These are phyloP conservation scores for Oncorhynchus keta DNA, from an alignment of 2,113 vertebrate species.

Conservation along the genomic window DNA sequence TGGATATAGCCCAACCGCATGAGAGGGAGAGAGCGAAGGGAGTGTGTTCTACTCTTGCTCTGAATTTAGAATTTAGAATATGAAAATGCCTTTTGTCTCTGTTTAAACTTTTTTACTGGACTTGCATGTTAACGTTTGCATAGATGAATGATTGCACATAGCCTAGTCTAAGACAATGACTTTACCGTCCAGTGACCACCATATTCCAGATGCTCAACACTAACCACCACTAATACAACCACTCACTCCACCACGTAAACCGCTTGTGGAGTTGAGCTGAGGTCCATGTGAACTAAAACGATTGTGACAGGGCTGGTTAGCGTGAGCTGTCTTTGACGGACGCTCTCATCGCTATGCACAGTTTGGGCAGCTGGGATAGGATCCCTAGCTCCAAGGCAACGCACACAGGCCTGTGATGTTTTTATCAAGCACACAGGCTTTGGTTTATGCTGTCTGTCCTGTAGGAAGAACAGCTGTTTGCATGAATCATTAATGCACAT, in stretches of 20 bases:
- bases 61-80: too few relatives aligned
- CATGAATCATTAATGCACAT: slow-evolving; percentile 72
- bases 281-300: too few relatives aligned
- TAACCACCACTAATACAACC: neutral
- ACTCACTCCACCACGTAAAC: neutral
- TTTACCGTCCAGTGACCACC: neutral
- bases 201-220: neutral
- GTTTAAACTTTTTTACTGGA: too few relatives aligned
- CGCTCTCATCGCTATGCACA: neutral
- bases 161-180: neutral
- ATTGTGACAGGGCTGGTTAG: neutral
- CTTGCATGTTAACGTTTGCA: too few relatives aligned
- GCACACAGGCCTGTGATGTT: neutral
- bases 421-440: slow-evolving; percentile 10
- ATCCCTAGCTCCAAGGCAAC: neutral
- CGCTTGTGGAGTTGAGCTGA: too few relatives aligned
- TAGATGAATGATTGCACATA: too few relatives aligned
- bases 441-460: slow-evolving; percentile 44
- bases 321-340: neutral
- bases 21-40: too few relatives aligned
- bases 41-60: too few relatives aligned
- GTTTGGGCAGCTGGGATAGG: neutral
- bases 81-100: too few relatives aligned
- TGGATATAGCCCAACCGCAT: too few relatives aligned
- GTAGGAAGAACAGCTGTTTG: slow-evolving; percentile 68